Base-by-base conservation (phyloP, 1,140 invertebrate species). In the Brachionus manjavacas region DNA sequence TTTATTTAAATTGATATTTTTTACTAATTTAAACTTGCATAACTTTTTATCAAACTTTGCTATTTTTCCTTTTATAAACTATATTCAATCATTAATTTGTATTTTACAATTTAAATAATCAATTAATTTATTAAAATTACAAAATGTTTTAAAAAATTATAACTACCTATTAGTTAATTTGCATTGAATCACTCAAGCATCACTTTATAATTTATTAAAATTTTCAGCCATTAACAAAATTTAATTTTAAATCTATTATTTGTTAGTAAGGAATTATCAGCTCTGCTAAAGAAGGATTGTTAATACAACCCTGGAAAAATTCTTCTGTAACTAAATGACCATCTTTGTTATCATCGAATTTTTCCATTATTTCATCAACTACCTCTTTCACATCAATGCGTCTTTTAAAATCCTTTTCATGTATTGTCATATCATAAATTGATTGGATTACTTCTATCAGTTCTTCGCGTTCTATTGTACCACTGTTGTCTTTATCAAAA, bases 221-320 rank as follows among this genome's bases (percentile, higher is more conserved):
- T 35, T 35, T 72, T 72, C 39, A 35, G 16, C 23, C 39, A 39
- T 72, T 72, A 39, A 72, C 4, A 72, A 20, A 35, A n/a, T n/a
- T 72, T 16, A 31, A n/a, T 11, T 35, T 9, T 11, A 72, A 23
- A 31, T 4, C 31, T 35, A 35, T 35, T 0, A 35, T 8, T 31
- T 60, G 1, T 60, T 60, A 46, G 14, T 79, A 79, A 49, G 83
- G 66, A 20, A 43, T 25, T 12, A 84, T n/a, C 6, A 74, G 31
- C 4, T 49, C 41, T 14, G 23, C 12, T 23, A 74, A 41, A 35
- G 43, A 12, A 9, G 28, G 41, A 72, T 84, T 43, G 11, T 16
- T 12, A 12, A 84, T 14, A 74, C 66, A 84, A 28, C 83, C 83
- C 8, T 72, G 11, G 41, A 84, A n/a, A 43, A 84, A 84, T 35